Percentiles rank a stretch among this genome's conserved stretches.
Evolutionary conservation across 2,888 invertebrate species (phyloP).

Genomic region (Gandaritis pyraliata): DNA sequence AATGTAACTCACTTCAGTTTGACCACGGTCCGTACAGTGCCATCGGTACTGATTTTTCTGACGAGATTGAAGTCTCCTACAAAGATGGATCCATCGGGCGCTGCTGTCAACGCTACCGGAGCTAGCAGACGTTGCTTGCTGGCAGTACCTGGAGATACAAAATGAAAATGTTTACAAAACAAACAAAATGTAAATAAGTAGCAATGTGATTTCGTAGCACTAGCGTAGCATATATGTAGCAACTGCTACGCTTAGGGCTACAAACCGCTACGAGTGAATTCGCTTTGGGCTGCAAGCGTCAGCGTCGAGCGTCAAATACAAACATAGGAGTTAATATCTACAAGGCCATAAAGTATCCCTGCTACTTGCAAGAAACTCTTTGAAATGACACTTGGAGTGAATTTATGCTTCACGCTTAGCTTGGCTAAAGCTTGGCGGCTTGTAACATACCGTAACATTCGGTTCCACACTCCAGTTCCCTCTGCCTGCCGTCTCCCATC

Average conservation of each 20-base stretch:
- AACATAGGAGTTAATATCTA: too few species aligned
- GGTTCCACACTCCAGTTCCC: constrained; percentile 91
- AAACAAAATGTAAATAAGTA: too few species aligned
- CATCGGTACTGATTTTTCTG: constrained; percentile 93
- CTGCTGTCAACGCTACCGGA: constrained; percentile 96
- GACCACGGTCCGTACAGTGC: constrained; percentile 91
- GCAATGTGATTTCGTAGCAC: neutral
- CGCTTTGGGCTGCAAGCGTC: too few species aligned
- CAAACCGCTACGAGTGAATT: too few species aligned
- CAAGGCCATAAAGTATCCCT: too few species aligned
- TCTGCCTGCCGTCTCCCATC: constrained; percentile 96
- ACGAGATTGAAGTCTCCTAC: constrained; percentile 98
- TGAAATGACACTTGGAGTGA: too few species aligned
- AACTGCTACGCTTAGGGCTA: too few species aligned
- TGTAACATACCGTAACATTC: constrained; percentile 66
- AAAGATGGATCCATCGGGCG: constrained; percentile 96
- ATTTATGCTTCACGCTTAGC: too few species aligned
- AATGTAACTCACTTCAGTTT: constrained; percentile 88
- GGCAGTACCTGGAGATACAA: constrained; percentile 87
- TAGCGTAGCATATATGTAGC: neutral
- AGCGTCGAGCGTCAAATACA: too few species aligned
- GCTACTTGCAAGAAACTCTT: too few species aligned
- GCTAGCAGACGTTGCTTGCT: constrained; percentile 92
- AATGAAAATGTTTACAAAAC: too few species aligned
- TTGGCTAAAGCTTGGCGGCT: too few species aligned